Conservation (phyloP, 2,113 vertebrate species). For the Phalacrocorax aristotelis region DNA sequence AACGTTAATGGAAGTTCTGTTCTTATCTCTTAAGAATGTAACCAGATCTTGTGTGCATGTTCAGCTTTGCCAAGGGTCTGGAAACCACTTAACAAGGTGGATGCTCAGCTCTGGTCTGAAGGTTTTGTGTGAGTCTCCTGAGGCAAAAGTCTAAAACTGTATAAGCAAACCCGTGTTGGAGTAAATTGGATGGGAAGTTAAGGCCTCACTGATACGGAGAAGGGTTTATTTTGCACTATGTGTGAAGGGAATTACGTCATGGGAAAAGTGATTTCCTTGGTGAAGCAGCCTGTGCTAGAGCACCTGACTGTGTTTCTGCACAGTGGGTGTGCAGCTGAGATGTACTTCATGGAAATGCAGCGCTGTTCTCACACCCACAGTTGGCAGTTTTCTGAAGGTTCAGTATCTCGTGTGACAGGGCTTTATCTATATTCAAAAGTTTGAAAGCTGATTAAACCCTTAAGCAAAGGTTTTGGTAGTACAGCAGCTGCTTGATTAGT, state of each 20-base stretch:
- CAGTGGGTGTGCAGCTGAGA: not conserved
- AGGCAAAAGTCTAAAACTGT: not conserved
- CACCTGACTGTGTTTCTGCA: not conserved
- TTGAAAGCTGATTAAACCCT: not conserved
- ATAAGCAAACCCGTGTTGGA: not conserved
- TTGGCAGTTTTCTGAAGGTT: not conserved
- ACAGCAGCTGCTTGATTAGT: conserved; percentile 2
- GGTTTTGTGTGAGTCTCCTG: conserved; percentile 1
- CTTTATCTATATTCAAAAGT: not conserved
- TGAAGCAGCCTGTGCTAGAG: not conserved
- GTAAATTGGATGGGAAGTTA: not conserved
- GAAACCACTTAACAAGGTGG: not conserved
- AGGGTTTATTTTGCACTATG: conserved; percentile 44
- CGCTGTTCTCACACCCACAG: not conserved
- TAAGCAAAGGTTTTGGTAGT: not conserved
- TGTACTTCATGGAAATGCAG: not conserved
- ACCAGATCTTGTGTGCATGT: not conserved
- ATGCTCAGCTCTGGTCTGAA: conserved; percentile 5
- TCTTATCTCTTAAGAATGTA: not conserved
- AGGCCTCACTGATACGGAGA: not conserved
- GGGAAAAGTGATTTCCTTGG: not conserved
- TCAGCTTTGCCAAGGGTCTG: not conserved
- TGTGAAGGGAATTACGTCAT: not conserved
- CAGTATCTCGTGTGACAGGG: not conserved
- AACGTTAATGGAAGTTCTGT: not conserved